These are phyloP conservation scores for Mylabris sibirica DNA, from an alignment of 2,888 invertebrate genomes.

Conservation along the genomic window DNA sequence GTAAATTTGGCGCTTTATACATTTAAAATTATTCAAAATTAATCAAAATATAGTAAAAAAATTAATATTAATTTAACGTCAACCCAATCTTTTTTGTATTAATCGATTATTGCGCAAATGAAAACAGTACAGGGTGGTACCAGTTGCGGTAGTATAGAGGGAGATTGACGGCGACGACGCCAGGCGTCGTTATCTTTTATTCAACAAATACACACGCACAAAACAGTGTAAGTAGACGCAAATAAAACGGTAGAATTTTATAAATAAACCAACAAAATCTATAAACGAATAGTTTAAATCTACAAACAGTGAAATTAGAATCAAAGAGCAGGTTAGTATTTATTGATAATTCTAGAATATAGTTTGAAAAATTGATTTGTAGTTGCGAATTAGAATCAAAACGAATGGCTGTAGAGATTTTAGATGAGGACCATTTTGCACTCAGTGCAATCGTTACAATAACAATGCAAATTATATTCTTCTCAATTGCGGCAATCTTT, in stretches of 20 bases:
- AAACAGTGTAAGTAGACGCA: background rate
- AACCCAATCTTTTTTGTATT: background rate
- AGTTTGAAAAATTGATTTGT: background rate
- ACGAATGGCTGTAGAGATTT: slow-evolving; percentile 73
- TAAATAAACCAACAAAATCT: too few species aligned
- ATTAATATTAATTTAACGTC: background rate
- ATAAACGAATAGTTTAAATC: too few species aligned
- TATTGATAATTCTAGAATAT: background rate
- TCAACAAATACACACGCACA: background rate
- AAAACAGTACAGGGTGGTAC: background rate
- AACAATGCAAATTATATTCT: slow-evolving; percentile 86
- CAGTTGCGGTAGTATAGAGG: background rate
- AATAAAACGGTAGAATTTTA: too few species aligned
- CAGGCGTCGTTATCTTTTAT: background rate
- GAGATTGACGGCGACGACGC: slow-evolving; percentile 1
- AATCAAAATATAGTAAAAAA: background rate
- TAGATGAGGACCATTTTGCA: slow-evolving; percentile 85
- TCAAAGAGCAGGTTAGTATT: background rate
- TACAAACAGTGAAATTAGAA: background rate
- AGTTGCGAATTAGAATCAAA: background rate
- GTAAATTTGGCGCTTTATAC: background rate
- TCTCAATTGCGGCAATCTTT: slow-evolving; percentile 83
- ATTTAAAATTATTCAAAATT: too few species aligned
- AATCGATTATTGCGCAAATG: background rate
- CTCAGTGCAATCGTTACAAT: slow-evolving; percentile 87